Evolutionary conservation across 2,888 invertebrate species (phyloP).

Genomic region (Antitype chi): DNA sequence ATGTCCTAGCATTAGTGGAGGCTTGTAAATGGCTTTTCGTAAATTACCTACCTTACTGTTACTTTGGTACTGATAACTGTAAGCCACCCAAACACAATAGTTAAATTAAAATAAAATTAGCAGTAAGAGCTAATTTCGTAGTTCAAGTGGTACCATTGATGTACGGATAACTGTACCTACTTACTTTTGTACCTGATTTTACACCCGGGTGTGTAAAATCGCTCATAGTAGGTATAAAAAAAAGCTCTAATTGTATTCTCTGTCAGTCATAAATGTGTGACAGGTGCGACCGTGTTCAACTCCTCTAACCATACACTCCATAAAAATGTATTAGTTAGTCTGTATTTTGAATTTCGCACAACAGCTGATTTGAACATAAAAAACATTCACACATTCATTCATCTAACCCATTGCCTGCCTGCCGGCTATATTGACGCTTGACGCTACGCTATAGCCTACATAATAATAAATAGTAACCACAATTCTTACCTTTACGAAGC

Average conservation of each 20-base stretch:
- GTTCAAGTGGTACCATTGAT: neutral
- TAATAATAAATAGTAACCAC: neutral
- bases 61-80: no score
- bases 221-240: no score
- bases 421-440: neutral
- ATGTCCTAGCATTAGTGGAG: neutral
- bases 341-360: neutral
- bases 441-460: neutral
- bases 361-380: slow-evolving; percentile 2
- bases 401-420: neutral
- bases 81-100: no score
- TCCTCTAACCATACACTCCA: no score
- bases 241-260: no score
- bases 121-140: neutral
- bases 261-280: no score
- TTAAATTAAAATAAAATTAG: no score
- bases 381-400: slow-evolving; percentile 20
- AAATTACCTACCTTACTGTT: no score
- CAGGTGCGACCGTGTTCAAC: no score
- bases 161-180: neutral
- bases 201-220: neutral
- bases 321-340: no score
- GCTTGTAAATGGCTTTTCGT: no score
- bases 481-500: slow-evolving; percentile 2
- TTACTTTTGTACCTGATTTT: no score